Evolutionary conservation across 2,888 invertebrate genomes (phyloP).

Genomic region (Oeneis ivallda): DNA sequence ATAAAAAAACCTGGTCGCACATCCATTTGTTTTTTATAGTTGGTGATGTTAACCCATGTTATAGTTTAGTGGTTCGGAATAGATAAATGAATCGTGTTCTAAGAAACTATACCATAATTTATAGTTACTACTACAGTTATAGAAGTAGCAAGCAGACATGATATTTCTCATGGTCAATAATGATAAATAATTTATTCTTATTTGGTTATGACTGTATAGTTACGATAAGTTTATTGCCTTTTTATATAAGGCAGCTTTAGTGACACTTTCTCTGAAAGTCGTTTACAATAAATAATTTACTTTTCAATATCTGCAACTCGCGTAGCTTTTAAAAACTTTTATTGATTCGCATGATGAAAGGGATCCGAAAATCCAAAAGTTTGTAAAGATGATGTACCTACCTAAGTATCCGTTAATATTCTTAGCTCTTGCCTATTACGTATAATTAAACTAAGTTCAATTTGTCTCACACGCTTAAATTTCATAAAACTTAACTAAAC

Average conservation of each 20-base stretch:
- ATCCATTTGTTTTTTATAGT: constrained; percentile 66
- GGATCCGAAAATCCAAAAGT: no score
- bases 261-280: background rate
- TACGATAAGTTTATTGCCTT: background rate
- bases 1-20: constrained; percentile 65
- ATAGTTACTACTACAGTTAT: constrained; percentile 40
- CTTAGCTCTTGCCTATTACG: no score
- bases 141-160: constrained; percentile 4
- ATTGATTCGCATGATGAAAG: no score
- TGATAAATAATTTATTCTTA: constrained; percentile 4
- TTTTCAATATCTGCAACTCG: no score
- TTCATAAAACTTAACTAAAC: no score
- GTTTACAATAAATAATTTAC: background rate
- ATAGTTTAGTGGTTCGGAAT: constrained; percentile 64
- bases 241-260: constrained; percentile 6
- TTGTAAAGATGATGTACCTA: no score
- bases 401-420: no score
- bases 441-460: no score
- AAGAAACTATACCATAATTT: constrained; percentile 66
- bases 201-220: background rate
- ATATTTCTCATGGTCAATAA: constrained; percentile 7
- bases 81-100: constrained; percentile 65
- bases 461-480: no score
- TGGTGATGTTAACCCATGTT: constrained; percentile 54
- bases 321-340: no score